Evolutionary conservation across 2,888 invertebrate species (phyloP), one percentile per base, ranked within the genome.

Genomic region (Megaustenia siamemsis): DNA sequence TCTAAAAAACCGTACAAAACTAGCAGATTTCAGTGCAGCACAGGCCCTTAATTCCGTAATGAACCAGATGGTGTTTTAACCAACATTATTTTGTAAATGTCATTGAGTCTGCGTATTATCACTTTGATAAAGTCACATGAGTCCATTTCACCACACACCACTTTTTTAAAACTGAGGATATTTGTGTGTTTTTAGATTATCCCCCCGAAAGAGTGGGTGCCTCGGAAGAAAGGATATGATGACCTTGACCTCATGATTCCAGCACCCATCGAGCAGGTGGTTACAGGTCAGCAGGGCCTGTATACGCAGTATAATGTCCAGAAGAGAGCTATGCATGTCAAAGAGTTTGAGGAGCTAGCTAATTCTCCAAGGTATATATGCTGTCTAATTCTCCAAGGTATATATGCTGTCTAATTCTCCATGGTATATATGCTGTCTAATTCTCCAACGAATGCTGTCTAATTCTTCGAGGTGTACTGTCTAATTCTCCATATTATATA

Each of bases 281-380:
- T 99, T 0, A 97, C 97, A 76, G 99, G 99, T 28, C 97, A 97
- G 92, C 98, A 98, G 94, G 99, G 99, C 66, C 95, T 98, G 85
- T 99, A 98, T 94, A 98, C 98, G 93, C 98, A 99, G 94, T 97
- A 97, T 87, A 99, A 99, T 94, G 97, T 99, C 86, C 98, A 98
- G 94, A 97, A 98, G 93, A 98, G 97, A 93, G 95, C 97, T 0
- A 97, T 99, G 96, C 96, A 96, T 0, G 97, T 98, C 0, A 96
- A 96, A 89, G 98, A 99, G 89, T 99, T 98, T 93, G 96, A 96
- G 83, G 96, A 97, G 45, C 93, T 98, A 91, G 98, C 99, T 0
- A 94, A 95, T 75, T 94, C 94, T 88, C 93, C 94, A 68, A 94
- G 93, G 93, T 95, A 92, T 71, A 87, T 82, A 40, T n/a, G 45